A percentile compares a stretch with the other conserved stretches of the same genome.
These are phyloP conservation scores for Dysidea cf. avara DNA, from an alignment of 37 sponge, comb jelly and placozoan genomes.

Conservation along the genomic window DNA sequence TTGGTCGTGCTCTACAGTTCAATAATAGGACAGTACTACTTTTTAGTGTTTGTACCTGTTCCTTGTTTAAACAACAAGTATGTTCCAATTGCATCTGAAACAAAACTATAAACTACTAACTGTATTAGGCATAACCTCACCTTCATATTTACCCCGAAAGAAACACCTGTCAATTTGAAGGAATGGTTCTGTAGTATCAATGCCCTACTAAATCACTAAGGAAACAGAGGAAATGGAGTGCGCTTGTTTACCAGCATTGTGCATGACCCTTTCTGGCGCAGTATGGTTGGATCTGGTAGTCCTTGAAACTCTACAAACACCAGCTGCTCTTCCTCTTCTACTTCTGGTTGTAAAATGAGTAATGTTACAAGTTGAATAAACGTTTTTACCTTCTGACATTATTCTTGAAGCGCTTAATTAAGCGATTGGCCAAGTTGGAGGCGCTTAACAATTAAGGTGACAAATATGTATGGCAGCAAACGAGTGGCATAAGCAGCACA, in stretches of 20 bases:
- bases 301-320: conserved; percentile 50
- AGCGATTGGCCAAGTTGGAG: no score
- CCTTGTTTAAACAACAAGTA: conserved; percentile 15
- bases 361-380: no score
- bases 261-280: conserved; percentile 6
- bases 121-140: neutral
- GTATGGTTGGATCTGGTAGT: conserved; percentile 29
- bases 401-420: no score
- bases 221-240: neutral
- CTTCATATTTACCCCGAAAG: conserved; percentile 51
- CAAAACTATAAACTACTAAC: no score
- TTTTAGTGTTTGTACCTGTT: neutral
- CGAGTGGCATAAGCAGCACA: no score
- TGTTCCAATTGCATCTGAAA: conserved; percentile 4
- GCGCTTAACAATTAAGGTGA: no score
- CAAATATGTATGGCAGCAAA: no score
- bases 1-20: no score
- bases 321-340: neutral
- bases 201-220: conserved; percentile 22
- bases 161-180: conserved; percentile 45
- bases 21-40: neutral
- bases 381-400: no score
- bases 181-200: conserved; percentile 43
- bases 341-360: no score
- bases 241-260: conserved; percentile 26